A percentile compares a stretch with the other conserved stretches of the same genome.
Conservation (phyloP, 2,797 vertebrate genomes). For the Setipinna tenuifilis region DNA sequence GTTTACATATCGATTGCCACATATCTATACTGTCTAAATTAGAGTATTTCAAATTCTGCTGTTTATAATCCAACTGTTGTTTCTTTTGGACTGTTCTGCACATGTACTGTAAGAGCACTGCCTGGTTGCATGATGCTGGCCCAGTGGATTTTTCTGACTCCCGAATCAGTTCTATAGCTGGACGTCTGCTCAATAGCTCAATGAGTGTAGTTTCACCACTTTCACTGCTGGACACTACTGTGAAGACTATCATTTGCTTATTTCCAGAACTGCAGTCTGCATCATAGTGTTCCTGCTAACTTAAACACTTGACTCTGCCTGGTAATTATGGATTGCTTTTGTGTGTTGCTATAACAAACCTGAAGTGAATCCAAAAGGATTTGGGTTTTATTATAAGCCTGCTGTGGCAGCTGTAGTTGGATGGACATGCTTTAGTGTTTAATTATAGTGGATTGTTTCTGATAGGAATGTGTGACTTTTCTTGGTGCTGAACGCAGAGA, state of each 20-base stretch:
- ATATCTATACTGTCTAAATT: too few species aligned
- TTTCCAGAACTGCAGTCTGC: background rate
- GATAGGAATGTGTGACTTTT: conserved; percentile 3
- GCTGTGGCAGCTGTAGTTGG: background rate
- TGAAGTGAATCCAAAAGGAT: conserved; percentile 15
- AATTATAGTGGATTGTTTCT: background rate
- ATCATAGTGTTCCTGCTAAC: background rate
- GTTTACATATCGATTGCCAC: too few species aligned
- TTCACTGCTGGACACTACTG: background rate
- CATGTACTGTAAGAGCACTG: too few species aligned
- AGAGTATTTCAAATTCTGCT: too few species aligned
- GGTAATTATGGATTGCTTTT: conserved; percentile 13
- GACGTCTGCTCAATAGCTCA: conserved; percentile 3
- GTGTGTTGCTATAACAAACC: conserved; percentile 22
- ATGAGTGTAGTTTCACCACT: background rate
- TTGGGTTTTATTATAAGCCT: conserved; percentile 9
- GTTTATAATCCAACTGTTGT: too few species aligned
- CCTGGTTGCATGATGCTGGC: background rate
- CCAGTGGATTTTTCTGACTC: background rate
- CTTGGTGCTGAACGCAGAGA: too few species aligned
- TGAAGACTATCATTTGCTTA: conserved; percentile 1
- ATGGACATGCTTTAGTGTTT: background rate
- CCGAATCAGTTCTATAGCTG: background rate
- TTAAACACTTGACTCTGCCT: background rate
- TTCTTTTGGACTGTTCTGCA: too few species aligned